A percentile compares a stretch with the other conserved stretches of the same genome.
Evolutionary conservation across 2,797 vertebrate species (phyloP).

Genomic region (Pseudomugil gertrudae): DNA sequence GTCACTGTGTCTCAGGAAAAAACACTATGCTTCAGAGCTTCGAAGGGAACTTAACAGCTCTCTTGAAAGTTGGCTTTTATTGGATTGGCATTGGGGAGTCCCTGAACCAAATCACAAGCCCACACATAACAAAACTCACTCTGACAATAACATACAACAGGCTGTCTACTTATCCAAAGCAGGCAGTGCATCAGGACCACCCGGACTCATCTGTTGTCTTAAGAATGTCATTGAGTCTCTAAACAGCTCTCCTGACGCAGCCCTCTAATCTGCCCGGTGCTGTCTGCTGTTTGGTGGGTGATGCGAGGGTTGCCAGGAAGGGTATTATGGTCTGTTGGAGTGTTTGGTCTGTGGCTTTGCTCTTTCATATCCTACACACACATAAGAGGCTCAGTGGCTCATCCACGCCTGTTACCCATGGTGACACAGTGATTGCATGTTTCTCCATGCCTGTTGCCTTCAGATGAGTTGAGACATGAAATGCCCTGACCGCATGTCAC

Average conservation of each 20-base stretch:
- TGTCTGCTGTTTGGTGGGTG: conserved; percentile 70
- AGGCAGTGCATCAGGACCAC: conserved; percentile 66
- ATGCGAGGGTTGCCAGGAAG: conserved; percentile 67
- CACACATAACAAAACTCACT: conserved; percentile 20
- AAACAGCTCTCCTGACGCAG: conserved; percentile 69
- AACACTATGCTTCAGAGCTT: conserved; percentile 47
- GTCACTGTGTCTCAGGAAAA: conserved; percentile 29
- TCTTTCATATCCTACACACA: conserved; percentile 78
- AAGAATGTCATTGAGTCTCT: conserved; percentile 78
- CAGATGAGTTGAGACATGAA: conserved; percentile 37
- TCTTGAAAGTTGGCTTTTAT: conserved; percentile 59
- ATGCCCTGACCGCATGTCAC: conserved; percentile 23
- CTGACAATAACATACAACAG: conserved; percentile 51
- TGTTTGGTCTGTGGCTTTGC: conserved; percentile 77
- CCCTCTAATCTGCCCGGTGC: conserved; percentile 70
- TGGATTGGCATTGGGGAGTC: conserved; percentile 61
- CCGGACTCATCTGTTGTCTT: conserved; percentile 76
- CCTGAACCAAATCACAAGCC: conserved; percentile 43
- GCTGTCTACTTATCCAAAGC: conserved; percentile 52
- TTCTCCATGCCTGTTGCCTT: conserved; percentile 50
- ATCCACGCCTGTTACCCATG: conserved; percentile 60
- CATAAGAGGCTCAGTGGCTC: conserved; percentile 76
- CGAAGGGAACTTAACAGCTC: conserved; percentile 40
- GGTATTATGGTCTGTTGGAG: conserved; percentile 74
- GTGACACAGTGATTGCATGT: conserved; percentile 47